Evolutionary conservation across 2,797 vertebrate genomes (phyloP).

Genomic region (Sebastes minor): DNA sequence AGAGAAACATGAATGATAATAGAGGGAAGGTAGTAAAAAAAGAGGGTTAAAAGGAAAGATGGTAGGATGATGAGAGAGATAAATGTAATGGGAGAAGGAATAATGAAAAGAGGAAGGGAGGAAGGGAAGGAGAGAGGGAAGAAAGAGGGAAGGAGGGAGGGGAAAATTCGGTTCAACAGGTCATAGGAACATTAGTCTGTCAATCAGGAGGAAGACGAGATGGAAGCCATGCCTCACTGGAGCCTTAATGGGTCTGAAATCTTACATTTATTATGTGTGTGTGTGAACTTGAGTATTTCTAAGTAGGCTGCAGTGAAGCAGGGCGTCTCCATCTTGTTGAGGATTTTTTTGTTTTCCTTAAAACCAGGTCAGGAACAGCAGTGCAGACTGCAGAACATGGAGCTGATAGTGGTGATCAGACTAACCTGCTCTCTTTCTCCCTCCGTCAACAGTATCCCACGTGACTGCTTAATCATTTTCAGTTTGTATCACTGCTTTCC

Average conservation of each 20-base stretch:
- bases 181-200: conserved; percentile 74
- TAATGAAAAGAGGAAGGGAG: neutral
- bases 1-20: neutral
- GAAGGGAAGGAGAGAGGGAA: conserved; percentile 47
- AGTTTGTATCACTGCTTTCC: too few species aligned
- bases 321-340: conserved; percentile 39
- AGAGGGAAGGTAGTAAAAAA: neutral
- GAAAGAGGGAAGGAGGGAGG: neutral
- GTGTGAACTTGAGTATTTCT: neutral
- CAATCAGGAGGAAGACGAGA: conserved; percentile 63
- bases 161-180: conserved; percentile 51
- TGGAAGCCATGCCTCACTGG: conserved; percentile 66
- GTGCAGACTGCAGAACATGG: conserved; percentile 55
- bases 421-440: neutral
- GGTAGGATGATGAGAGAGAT: neutral
- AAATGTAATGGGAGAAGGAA: neutral
- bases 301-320: conserved; percentile 66
- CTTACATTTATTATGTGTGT: neutral
- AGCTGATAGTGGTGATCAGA: conserved; percentile 47
- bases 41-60: neutral
- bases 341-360: conserved; percentile 13
- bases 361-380: conserved; percentile 32
- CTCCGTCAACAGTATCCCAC: neutral
- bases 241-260: conserved; percentile 14
- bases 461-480: neutral